Evolutionary conservation across 2,797 vertebrate genomes (phyloP).

Genomic region (Trichosurus vulpecula): DNA sequence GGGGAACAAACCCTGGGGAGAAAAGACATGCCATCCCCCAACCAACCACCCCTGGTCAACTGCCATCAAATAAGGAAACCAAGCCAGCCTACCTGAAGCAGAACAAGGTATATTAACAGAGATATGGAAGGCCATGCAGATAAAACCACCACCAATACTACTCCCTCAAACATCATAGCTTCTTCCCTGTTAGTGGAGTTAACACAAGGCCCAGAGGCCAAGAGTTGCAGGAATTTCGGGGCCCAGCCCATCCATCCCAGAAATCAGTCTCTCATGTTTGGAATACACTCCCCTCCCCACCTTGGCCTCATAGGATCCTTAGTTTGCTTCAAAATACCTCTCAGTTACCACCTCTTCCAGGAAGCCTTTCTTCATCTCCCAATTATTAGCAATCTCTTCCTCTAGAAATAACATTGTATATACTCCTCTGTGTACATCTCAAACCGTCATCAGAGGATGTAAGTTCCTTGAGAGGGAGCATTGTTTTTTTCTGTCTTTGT

Average conservation of each 20-base stretch:
- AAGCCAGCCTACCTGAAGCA: neutral
- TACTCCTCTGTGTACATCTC: neutral
- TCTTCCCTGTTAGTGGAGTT: neutral
- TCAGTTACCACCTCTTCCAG: neutral
- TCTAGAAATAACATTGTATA: neutral
- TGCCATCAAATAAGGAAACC: neutral
- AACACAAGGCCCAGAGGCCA: neutral
- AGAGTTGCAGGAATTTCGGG: neutral
- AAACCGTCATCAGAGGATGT: neutral
- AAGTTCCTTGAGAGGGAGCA: neutral
- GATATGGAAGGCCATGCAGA: neutral
- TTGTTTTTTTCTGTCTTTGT: neutral
- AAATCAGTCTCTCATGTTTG: neutral
- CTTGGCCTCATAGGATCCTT: neutral
- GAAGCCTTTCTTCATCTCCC: neutral
- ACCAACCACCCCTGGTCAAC: neutral
- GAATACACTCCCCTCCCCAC: neutral
- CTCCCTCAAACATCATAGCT: neutral
- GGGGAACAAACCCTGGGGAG: neutral
- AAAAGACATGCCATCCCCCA: neutral
- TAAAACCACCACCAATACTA: neutral
- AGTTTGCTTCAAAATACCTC: neutral
- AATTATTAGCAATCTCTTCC: neutral
- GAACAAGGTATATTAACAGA: neutral
- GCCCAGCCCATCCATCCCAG: neutral